These are phyloP conservation scores for Babyrousa celebensis DNA, from an alignment of 2,797 vertebrate species.

Conservation along the genomic window DNA sequence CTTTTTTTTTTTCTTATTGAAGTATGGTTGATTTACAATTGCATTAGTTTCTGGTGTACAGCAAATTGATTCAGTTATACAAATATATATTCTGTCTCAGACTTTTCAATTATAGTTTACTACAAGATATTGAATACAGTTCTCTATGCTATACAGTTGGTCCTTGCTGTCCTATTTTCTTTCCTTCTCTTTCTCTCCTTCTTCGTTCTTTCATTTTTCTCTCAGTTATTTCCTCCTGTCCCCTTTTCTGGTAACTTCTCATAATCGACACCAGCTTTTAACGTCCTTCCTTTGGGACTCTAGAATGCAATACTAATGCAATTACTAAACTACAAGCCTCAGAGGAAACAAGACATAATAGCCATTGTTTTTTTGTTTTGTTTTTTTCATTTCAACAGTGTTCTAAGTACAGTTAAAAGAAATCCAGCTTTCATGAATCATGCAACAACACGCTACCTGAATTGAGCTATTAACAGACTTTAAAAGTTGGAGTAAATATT, in stretches of 20 bases:
- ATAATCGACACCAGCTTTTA: conserved; percentile 12
- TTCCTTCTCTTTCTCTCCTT: neutral
- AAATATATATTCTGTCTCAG: too few species aligned
- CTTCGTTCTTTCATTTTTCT: neutral
- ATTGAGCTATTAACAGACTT: conserved; percentile 57
- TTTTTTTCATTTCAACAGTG: conserved; percentile 35
- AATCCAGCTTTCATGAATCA: conserved; percentile 63
- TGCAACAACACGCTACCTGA: conserved; percentile 70
- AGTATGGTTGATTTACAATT: too few species aligned
- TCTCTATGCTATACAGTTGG: too few species aligned
- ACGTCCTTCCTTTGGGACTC: conserved; percentile 34
- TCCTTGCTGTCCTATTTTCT: neutral
- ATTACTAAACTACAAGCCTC: conserved; percentile 60
- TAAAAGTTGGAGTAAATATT: conserved; percentile 70
- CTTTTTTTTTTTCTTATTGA: too few species aligned
- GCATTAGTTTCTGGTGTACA: neutral
- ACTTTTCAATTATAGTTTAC: too few species aligned
- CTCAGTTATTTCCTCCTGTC: neutral
- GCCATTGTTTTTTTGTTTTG: neutral
- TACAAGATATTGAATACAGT: too few species aligned
- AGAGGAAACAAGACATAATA: conserved; percentile 51
- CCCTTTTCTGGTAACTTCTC: conserved; percentile 32
- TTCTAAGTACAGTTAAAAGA: conserved; percentile 59
- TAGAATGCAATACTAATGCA: neutral
- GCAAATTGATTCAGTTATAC: neutral